These are phyloP conservation scores for Cyclophora punctaria DNA, from an alignment of 2,888 invertebrate genomes.

Conservation along the genomic window DNA sequence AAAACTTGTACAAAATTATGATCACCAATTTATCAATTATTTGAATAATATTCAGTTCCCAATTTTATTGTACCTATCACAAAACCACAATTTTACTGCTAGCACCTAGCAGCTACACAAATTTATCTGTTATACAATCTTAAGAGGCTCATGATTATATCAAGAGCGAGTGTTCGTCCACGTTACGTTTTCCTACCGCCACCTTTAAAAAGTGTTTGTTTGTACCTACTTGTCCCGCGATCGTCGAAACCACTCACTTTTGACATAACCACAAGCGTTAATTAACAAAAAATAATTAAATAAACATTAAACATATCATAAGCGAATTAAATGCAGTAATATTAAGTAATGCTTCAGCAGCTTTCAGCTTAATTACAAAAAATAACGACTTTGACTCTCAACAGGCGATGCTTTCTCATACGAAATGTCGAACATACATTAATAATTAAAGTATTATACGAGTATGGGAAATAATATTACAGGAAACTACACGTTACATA, in stretches of 20 bases:
- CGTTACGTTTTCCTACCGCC: constrained; percentile 12
- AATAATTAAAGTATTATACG: neutral
- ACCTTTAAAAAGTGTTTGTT: constrained; percentile 39
- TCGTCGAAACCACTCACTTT: constrained; percentile 27
- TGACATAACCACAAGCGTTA: constrained; percentile 37
- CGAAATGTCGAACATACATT: neutral
- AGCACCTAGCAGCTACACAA: constrained; percentile 68
- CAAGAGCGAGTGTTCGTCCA: constrained; percentile 21
- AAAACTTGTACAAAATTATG: constrained; percentile 64
- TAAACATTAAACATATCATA: constrained; percentile 45
- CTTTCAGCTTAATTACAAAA: constrained; percentile 50
- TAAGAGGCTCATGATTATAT: constrained; percentile 41
- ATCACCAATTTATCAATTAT: constrained; percentile 30
- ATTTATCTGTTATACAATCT: constrained; percentile 43
- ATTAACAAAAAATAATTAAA: constrained; percentile 49
- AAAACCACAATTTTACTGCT: constrained; percentile 70
- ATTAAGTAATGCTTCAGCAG: constrained; percentile 59
- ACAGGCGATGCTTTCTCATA: neutral
- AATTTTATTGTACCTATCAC: constrained; percentile 73
- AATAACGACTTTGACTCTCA: constrained; percentile 18
- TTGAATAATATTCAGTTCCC: constrained; percentile 53
- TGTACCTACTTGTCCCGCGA: constrained; percentile 7
- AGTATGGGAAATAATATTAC: no score
- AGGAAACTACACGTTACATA: no score
- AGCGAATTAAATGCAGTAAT: constrained; percentile 50